A percentile compares a stretch with the other conserved stretches of the same genome.
Evolutionary conservation across 2,797 vertebrate genomes (phyloP).

Genomic region (Carduelis carduelis): DNA sequence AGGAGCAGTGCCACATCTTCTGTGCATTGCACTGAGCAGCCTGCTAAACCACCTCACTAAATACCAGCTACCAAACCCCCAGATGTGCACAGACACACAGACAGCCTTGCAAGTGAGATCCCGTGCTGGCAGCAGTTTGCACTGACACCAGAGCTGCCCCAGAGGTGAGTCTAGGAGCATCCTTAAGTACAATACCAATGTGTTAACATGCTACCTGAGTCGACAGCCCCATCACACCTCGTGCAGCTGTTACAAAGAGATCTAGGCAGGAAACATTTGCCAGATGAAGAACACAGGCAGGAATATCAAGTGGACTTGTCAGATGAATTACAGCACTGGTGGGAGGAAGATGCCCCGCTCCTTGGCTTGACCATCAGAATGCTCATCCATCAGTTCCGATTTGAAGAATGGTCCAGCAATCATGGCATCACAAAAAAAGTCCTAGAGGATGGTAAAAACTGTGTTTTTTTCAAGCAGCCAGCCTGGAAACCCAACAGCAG

Average conservation of each 20-base stretch:
- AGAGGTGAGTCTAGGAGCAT: not conserved
- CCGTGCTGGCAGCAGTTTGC: not conserved
- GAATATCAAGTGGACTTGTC: not conserved
- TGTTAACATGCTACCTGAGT: not conserved
- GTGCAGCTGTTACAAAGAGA: not conserved
- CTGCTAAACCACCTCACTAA: not conserved
- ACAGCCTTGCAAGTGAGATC: not conserved
- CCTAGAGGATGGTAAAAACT: not conserved
- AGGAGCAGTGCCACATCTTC: not conserved
- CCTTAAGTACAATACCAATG: not conserved
- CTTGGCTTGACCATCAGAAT: not conserved
- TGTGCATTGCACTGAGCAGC: rapidly evolving
- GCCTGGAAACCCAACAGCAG: not conserved
- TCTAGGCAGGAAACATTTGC: not conserved
- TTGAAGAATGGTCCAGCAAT: not conserved
- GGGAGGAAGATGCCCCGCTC: not conserved
- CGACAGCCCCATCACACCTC: not conserved
- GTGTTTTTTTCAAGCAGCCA: not conserved
- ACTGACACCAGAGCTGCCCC: not conserved
- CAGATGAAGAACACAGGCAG: not conserved
- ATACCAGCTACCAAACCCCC: not conserved
- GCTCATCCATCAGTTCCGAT: not conserved
- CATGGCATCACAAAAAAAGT: not conserved
- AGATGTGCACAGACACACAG: not conserved
- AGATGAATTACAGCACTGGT: not conserved